Evolutionary conservation across 2,113 vertebrate genomes (phyloP).

Genomic region (Chiloscyllium plagiosum): DNA sequence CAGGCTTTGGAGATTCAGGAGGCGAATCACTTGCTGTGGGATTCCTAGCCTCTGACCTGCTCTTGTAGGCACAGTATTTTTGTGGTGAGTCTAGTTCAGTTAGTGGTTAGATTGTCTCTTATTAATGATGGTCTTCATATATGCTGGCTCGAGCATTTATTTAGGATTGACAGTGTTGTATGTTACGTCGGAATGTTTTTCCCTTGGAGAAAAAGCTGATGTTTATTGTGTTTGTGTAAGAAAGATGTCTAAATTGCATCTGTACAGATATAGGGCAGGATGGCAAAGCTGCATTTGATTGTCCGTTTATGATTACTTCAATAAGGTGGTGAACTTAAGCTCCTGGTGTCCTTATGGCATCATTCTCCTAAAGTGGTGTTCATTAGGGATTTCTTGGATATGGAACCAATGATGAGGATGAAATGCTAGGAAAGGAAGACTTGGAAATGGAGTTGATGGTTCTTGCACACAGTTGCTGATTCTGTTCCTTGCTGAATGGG

Average conservation of each 20-base stretch:
- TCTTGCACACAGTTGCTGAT: background rate
- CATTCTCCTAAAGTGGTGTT: background rate
- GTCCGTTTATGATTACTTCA: background rate
- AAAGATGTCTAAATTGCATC: background rate
- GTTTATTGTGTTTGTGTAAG: background rate
- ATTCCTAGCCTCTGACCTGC: no score
- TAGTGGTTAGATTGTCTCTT: no score
- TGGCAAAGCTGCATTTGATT: background rate
- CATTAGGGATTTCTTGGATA: background rate
- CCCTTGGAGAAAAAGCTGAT: no score
- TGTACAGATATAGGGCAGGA: background rate
- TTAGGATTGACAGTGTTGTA: no score
- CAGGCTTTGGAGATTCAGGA: no score
- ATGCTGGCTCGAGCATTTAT: no score
- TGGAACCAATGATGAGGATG: background rate
- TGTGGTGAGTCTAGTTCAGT: no score
- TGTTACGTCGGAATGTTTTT: no score
- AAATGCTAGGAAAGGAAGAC: background rate
- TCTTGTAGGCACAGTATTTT: no score
- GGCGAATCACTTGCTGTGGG: no score
- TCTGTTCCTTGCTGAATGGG: background rate
- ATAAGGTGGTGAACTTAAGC: background rate
- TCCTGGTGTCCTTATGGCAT: background rate
- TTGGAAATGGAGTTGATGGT: background rate
- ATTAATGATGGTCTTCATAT: no score